A percentile compares a stretch with the other conserved stretches of the same genome.
phyloP scores from a whole-genome alignment of 2,113 vertebrate genomes.

The Catharus fuscescens region DNA sequence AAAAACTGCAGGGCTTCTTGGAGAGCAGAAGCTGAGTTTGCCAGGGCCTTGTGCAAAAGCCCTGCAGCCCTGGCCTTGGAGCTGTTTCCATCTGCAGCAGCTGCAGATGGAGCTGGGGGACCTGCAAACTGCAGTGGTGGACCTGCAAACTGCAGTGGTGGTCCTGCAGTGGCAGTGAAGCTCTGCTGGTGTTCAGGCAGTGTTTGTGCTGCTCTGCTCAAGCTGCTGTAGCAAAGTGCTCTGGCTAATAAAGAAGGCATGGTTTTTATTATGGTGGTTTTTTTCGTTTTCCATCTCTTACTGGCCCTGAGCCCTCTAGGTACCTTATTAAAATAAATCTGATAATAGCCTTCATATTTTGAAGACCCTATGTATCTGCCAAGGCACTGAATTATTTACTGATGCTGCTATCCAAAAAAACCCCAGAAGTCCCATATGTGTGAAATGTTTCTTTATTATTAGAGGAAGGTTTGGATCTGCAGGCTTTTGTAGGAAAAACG shows the following conservation, averaged over 20 bases:
- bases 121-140: not conserved
- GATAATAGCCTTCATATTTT: not conserved
- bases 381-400: not conserved
- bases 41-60: not conserved
- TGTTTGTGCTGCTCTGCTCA: not conserved
- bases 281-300: not conserved
- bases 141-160: not conserved
- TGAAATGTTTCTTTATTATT: not conserved
- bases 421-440: not conserved
- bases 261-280: not conserved
- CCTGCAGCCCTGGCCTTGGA: not conserved
- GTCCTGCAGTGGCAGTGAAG: not conserved
- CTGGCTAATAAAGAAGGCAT: not conserved
- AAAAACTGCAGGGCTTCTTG: not conserved
- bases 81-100: not conserved
- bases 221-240: not conserved
- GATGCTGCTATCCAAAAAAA: not conserved
- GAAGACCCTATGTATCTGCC: not conserved
- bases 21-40: not conserved
- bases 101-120: not conserved
- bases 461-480: not conserved
- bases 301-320: not conserved
- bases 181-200: rapidly evolving
- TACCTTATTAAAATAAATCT: not conserved
- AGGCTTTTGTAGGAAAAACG: not conserved